phyloP scores from a whole-genome alignment of 92 coral and sea anemone genomes.

The Metridium senile region DNA sequence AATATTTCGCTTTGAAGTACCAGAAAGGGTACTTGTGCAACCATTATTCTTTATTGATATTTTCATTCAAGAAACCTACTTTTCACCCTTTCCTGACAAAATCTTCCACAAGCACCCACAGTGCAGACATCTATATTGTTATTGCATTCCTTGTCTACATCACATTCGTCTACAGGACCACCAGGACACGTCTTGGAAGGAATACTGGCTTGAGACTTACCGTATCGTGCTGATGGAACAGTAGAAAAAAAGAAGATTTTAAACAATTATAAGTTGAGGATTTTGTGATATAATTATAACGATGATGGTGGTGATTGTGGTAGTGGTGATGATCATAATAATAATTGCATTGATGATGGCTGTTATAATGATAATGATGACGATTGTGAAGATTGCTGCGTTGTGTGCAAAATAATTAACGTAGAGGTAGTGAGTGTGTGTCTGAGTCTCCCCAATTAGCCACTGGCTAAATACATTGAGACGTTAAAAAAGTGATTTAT shows the following conservation, averaged over 20 bases:
- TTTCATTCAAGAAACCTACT: slow-evolving; percentile 29
- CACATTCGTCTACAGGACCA: slow-evolving; percentile 57
- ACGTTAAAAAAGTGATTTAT: no score
- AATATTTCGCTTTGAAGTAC: no score
- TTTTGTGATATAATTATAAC: neutral
- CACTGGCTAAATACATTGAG: no score
- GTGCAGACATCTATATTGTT: slow-evolving; percentile 59
- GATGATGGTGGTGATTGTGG: neutral
- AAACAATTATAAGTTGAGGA: neutral
- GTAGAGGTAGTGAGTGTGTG: no score
- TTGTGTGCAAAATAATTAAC: no score
- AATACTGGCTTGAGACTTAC: slow-evolving; percentile 62
- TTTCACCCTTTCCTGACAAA: slow-evolving; percentile 53
- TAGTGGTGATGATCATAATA: neutral
- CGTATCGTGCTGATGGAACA: slow-evolving; percentile 33
- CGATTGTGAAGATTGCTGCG: neutral
- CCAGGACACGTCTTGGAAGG: slow-evolving; percentile 51
- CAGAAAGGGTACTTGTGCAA: no score
- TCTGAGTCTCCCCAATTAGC: no score
- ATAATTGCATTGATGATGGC: neutral
- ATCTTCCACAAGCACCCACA: slow-evolving; percentile 57
- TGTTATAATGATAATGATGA: neutral
- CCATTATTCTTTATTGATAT: no score
- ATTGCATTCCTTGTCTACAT: slow-evolving; percentile 71
- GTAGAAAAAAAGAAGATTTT: neutral